Evolutionary conservation across 2,113 vertebrate species (phyloP), one percentile per base, ranked within the genome.

Genomic region (Neogobius melanostomus): DNA sequence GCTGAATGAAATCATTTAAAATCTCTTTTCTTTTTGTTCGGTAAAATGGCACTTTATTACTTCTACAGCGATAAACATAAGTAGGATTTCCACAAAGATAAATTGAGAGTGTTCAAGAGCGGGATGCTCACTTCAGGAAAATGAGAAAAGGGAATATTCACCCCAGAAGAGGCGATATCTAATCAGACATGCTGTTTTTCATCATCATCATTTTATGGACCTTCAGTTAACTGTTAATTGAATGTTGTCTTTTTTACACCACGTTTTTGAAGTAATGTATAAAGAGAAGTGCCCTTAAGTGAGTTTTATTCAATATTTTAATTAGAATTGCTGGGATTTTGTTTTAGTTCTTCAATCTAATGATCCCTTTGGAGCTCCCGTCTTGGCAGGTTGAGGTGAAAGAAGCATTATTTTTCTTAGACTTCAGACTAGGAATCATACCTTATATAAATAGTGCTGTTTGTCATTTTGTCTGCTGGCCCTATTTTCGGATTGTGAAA

Each of bases 351-450:
- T 15, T 17, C 28, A 75, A 69, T 85, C 66, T 44, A 44, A 54
- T 57, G 51, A 52, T 82, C 70, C 71, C 79, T 76, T 45, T 82
- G 59, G 70, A 74, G 72, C 65, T 76, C 63, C 11, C 52, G 68
- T 66, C 74, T 67, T 53, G 61, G 48, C 54, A 72, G 65, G 77
- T 73, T 64, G 70, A 66, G 69, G 72, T 79, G 68, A 48, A 68
- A 52, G 8, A 66, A 72, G 64, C 64, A 71, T 57, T 78, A n/a
- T 50, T 43, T 43, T 61, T 12, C 7, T 7, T 21, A 21, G 21
- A 21, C 21, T 36, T 36, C 3, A 61, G 14, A 43, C 14, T 45
- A 36, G 36, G n/a, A 42, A 59, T 44, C 1, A 44, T 9, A 15
- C 44, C n/a, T 61, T 15, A n/a, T 7, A 7, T 44, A 61, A 45